phyloP scores from a whole-genome alignment of 2,888 invertebrate genomes.

The Hetaerina titia region DNA sequence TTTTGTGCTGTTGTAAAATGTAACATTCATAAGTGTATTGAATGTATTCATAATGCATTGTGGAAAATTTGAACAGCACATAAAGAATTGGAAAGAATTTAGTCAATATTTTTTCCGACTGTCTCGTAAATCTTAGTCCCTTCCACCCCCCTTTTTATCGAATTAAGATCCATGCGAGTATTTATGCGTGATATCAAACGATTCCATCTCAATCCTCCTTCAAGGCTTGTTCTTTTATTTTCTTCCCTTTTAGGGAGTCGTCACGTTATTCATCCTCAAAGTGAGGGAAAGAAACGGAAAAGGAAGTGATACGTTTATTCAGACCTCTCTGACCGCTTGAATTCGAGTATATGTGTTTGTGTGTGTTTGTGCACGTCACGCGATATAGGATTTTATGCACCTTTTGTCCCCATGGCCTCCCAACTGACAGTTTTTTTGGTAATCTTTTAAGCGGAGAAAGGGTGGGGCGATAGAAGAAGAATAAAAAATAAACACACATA shows the following conservation, averaged over 20 bases:
- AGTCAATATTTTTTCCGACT: neutral
- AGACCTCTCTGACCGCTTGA: constrained; percentile 27
- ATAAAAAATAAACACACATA: too few relatives aligned
- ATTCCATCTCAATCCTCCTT: constrained; percentile 56
- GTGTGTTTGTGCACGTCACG: neutral
- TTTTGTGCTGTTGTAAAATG: neutral
- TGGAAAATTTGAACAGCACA: neutral
- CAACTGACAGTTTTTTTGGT: neutral
- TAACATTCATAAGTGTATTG: neutral
- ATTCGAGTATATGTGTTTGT: constrained; percentile 25
- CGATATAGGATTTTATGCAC: neutral
- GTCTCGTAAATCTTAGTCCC: neutral
- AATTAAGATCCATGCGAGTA: constrained; percentile 3
- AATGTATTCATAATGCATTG: neutral
- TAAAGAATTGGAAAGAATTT: neutral
- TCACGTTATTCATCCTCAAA: constrained; percentile 45
- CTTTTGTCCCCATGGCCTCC: neutral
- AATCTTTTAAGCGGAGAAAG: neutral
- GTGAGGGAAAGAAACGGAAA: constrained; percentile 22
- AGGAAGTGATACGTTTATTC: constrained; percentile 65
- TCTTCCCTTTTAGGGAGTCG: neutral
- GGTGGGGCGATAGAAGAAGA: too few relatives aligned
- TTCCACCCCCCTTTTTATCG: neutral
- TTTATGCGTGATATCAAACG: constrained; percentile 58
- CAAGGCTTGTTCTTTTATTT: neutral